Base-by-base conservation (phyloP, 2,797 vertebrate species). In the Heterohyrax brucei region DNA sequence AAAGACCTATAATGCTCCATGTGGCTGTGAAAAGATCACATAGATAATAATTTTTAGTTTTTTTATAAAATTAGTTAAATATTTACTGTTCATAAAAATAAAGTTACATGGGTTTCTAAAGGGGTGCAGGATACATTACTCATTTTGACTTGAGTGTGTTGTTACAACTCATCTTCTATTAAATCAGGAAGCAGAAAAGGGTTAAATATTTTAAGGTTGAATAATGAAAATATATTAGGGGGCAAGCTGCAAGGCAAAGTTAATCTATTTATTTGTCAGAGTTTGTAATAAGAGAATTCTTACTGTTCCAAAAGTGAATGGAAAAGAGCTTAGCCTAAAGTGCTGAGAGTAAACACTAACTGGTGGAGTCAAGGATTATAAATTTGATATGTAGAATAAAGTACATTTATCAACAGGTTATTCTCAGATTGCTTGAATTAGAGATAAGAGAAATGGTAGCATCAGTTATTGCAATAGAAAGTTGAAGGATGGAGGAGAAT, bases 41-140 rank as follows among this genome's bases (percentile, higher is more conserved):
- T 70, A 64, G 28, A 85, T 48, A 80, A 70, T 44, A 93, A 82
- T 56, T 86, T 91, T n/a, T 78, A 66, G n/a, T 50, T 62, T 81
- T 56, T 70, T 50, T 33, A 77, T 77, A 48, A 82, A 21, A 28
- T 21, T 93, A 83, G 66, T 59, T 7, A 83, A 66, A 66, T 73
- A 50, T 78, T 79, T 79, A 81, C 77, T 95, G 6, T 73, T 92
- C 56, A 50, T 80, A 84, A 84, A 91, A 80, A 50, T 72, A 61
- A 75, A 75, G 26, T 73, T 92, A 48, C 12, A 3, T 18, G 30
- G 68, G 16, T 72, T 95, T 64, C 13, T 9, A 2, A 95, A 90
- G 87, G 30, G 16, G n/a, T 24, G 24, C 14, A 78, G 22, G 24
- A 77, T 59, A 13, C 7, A 13, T 82, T 90, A 73, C n/a, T 66